Evolutionary conservation across 2,888 invertebrate genomes (phyloP).

Genomic region (Hipparchia sbordonii): DNA sequence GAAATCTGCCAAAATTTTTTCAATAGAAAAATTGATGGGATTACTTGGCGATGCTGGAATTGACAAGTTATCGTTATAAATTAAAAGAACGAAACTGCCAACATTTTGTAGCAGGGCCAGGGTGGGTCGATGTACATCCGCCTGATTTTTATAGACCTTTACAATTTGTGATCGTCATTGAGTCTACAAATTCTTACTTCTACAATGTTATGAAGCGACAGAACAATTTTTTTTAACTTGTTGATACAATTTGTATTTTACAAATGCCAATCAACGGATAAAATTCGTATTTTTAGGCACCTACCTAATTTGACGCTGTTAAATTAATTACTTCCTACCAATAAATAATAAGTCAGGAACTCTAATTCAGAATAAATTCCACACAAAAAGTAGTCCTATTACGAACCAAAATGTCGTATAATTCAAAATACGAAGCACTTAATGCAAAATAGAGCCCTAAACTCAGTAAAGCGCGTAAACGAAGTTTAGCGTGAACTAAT

Average conservation of each 20-base stretch:
- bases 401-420: too few species aligned
- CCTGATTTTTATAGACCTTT: conserved; percentile 55
- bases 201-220: neutral
- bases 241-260: neutral
- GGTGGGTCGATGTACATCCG: conserved; percentile 51
- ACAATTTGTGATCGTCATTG: conserved; percentile 23
- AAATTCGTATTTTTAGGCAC: too few species aligned
- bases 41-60: too few species aligned
- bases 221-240: neutral
- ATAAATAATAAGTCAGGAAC: too few species aligned
- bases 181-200: conserved; percentile 5
- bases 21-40: too few species aligned
- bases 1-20: too few species aligned
- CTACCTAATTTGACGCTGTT: neutral
- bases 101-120: conserved; percentile 55
- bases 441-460: too few species aligned
- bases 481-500: too few species aligned
- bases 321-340: neutral
- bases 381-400: too few species aligned
- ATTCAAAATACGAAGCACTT: too few species aligned
- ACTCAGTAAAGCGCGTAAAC: too few species aligned
- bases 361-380: too few species aligned
- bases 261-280: neutral
- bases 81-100: conserved; percentile 12
- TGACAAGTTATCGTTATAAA: neutral